Evolutionary conservation across 2,113 vertebrate genomes (phyloP).

Genomic region (cattle (Bos taurus)): DNA sequence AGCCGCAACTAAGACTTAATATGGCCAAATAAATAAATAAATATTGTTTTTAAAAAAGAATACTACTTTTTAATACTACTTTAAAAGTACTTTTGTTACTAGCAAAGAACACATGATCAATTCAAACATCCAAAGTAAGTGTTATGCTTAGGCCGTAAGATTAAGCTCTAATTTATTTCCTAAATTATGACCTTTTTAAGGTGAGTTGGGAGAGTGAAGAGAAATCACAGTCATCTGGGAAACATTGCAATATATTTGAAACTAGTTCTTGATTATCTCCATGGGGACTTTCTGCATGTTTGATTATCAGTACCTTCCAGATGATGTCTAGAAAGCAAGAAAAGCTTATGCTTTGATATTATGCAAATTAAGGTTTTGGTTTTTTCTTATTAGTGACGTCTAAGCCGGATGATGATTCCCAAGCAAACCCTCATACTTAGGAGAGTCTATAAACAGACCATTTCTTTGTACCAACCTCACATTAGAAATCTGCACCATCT

Average conservation of each 20-base stretch:
- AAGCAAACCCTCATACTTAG: neutral
- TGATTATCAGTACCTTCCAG: neutral
- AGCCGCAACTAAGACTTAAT: neutral
- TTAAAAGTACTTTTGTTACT: neutral
- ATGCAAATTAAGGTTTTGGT: neutral
- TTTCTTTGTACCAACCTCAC: neutral
- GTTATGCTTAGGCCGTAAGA: neutral
- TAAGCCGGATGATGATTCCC: neutral
- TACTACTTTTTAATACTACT: neutral
- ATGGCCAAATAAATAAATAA: neutral
- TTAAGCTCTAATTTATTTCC: neutral
- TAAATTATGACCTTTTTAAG: neutral
- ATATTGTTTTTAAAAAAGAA: neutral
- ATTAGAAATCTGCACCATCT: neutral
- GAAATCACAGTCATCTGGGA: neutral
- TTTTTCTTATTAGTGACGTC: neutral
- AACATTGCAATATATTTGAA: neutral
- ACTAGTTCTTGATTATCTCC: neutral
- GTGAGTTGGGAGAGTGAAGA: neutral
- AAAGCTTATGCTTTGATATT: neutral
- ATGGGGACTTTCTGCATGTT: neutral
- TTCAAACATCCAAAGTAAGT: neutral
- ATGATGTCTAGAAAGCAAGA: neutral
- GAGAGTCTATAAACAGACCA: neutral
- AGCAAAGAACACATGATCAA: neutral